Evolutionary conservation across 2,888 invertebrate species (phyloP).

Genomic region (Lithophane socia): DNA sequence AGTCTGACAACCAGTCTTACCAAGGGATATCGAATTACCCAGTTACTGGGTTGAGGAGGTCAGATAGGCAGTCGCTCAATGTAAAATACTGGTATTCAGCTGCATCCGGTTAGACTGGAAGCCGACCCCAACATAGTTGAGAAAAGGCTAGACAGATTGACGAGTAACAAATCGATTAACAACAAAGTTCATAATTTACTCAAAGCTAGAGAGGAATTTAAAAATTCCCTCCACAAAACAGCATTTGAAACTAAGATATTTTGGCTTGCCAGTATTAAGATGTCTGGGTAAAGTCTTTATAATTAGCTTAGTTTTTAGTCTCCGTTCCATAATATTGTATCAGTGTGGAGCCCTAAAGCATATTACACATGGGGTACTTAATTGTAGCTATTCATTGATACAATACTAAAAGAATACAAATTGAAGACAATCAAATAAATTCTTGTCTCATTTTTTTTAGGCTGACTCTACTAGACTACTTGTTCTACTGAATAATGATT

Average conservation of each 20-base stretch:
- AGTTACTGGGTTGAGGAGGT: too few relatives aligned
- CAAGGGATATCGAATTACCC: too few relatives aligned
- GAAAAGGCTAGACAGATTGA: too few relatives aligned
- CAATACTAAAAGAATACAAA: background rate
- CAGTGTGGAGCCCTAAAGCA: background rate
- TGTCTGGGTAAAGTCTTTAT: slow-evolving; percentile 20
- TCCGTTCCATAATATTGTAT: background rate
- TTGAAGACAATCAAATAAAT: background rate
- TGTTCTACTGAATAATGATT: background rate
- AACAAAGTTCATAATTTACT: slow-evolving; percentile 23
- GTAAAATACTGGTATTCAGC: too few relatives aligned
- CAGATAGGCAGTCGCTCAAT: too few relatives aligned
- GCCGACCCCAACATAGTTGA: too few relatives aligned
- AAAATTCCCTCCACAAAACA: slow-evolving; percentile 25
- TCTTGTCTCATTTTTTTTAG: too few relatives aligned
- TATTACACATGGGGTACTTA: too few relatives aligned
- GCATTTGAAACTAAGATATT: slow-evolving; percentile 25
- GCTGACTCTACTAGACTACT: background rate
- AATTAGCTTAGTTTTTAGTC: slow-evolving; percentile 14
- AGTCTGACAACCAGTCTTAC: too few relatives aligned
- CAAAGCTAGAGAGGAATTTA: slow-evolving; percentile 15
- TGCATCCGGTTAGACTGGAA: too few relatives aligned
- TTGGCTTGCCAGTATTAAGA: slow-evolving; percentile 4
- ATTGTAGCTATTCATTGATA: background rate
- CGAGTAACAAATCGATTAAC: slow-evolving; percentile 19